Base-by-base conservation (phyloP, 2,797 vertebrate genomes). In the Sebastes hubbsi region DNA sequence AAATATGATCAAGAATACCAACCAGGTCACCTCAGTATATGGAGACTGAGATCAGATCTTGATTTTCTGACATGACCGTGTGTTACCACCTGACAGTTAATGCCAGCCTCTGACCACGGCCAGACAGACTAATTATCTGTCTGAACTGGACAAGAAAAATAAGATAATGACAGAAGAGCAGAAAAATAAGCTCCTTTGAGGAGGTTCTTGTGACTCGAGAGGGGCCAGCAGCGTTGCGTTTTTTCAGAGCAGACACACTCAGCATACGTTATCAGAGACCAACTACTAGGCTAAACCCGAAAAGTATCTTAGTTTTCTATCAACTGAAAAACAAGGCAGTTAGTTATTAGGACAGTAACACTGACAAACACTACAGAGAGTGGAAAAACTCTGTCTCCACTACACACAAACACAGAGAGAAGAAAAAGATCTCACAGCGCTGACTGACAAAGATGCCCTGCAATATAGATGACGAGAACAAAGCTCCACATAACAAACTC, bases 391-490 rank as follows among this genome's bases (percentile, higher is more conserved):
- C 83, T 83, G 81, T 81, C 77, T 77, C 78, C 46, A 71, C 85
- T 82, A 85, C 87, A 90, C 89, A 92, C 87, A 90, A 81, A 94
- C 85, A 93, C 84, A 24, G 49, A 90, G 88, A 89, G 86, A 90
- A 91, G 88, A 92, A 90, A 92, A 86, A 87, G 88, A 89, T 91
- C 89, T 91, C 89, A 64, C 90, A 88, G 89, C 79, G 77, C 93
- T 88, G 95, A 93, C 93, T 95, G 95, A 95, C 93, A 95, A 95
- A 95, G 95, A 94, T 92, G 88, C 83, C 75, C 94, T 95, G 94
- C 94, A 96, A 96, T 95, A 96, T 96, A 94, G 88, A 96, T 95
- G 93, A 95, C 82, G 74, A 94, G 95, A 95, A 95, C 93, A 95
- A 95, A 95, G 92, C 87, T 59, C 75, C 87, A 76, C 93, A 94